Base-by-base conservation (phyloP, 2,888 invertebrate genomes). In the Himalopsyche japonica region DNA sequence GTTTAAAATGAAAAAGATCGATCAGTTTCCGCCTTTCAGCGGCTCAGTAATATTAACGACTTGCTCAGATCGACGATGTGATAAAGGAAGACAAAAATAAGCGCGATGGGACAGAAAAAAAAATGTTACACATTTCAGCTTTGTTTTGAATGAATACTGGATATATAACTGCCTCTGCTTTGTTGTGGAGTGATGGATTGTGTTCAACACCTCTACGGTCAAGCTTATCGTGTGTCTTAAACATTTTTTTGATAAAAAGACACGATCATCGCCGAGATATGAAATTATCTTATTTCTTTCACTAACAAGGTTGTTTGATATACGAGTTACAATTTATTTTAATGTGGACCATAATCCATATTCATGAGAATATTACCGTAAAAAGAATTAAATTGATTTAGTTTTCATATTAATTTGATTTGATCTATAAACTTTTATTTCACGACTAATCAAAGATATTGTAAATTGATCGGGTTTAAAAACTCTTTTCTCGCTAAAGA, bases 131-230 rank as follows among this genome's bases (percentile, higher is more conserved):
- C 70, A 64, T 79, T 34, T 80, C 43, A 78, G 84, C 78, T 86
- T 86, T 86, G 86, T 86, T 82, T 83, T 84, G 84, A 82, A 70
- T 83, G 86, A 83, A 84, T 86, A 82, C 77, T 48, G 81, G 81
- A 79, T 83, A 82, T 43, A 43, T 80, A 64, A 37, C 32, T 76
- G 76, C 81, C 49, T 80, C 80, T 82, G 49, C 79, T 48, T 34
- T 80, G 81, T 34, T 43, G 37, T 49, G n/a, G 48, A 81, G 82
- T 86, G 86, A 86, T 85, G 86, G 86, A 86, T 86, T 84, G 76
- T 76, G 30, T 76, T 86, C 86, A 85, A 85, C 86, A 85, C 86
- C 85, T 86, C 81, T 82, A 64, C 86, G 79, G 86, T 81, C 86
- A 32, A 64, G 81, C 20, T 82, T 30, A 80, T 76, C 43, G 76